These are phyloP conservation scores for Agrilus planipennis DNA, from an alignment of 1,140 invertebrate species.

Conservation along the genomic window DNA sequence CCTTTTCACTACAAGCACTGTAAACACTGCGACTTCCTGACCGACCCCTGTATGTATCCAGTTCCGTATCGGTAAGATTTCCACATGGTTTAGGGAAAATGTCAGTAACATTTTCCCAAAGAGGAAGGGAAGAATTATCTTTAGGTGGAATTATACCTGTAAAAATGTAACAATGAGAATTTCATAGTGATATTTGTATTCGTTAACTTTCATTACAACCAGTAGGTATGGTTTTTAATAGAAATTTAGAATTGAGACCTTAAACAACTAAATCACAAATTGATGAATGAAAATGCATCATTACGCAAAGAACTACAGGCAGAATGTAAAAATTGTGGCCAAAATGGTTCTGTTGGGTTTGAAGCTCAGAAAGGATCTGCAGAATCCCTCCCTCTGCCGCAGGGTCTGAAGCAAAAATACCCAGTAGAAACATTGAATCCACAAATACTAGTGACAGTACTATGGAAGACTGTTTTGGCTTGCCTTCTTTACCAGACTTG, in stretches of 20 bases:
- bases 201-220: too few relatives aligned
- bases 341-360: conserved; percentile 42
- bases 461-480: conserved; percentile 55
- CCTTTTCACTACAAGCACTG: conserved; percentile 45
- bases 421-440: conserved; percentile 41
- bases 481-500: conserved; percentile 71
- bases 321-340: conserved; percentile 39
- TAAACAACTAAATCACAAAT: conserved; percentile 55
- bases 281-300: conserved; percentile 50
- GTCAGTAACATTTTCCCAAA: conserved; percentile 68
- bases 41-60: conserved; percentile 35
- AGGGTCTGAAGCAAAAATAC: conserved; percentile 56
- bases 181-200: too few relatives aligned
- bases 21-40: conserved; percentile 34
- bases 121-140: conserved; percentile 31
- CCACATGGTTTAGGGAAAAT: conserved; percentile 61
- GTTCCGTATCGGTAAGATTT: conserved; percentile 62
- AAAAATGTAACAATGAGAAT: too few relatives aligned
- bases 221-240: too few relatives aligned
- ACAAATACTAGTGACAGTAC: conserved; percentile 29
- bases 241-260: too few relatives aligned
- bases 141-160: conserved; percentile 27
- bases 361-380: conserved; percentile 56
- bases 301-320: conserved; percentile 40
- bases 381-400: conserved; percentile 73